Base-by-base conservation (phyloP, 1,140 invertebrate genomes). In the Euura lappo region DNA sequence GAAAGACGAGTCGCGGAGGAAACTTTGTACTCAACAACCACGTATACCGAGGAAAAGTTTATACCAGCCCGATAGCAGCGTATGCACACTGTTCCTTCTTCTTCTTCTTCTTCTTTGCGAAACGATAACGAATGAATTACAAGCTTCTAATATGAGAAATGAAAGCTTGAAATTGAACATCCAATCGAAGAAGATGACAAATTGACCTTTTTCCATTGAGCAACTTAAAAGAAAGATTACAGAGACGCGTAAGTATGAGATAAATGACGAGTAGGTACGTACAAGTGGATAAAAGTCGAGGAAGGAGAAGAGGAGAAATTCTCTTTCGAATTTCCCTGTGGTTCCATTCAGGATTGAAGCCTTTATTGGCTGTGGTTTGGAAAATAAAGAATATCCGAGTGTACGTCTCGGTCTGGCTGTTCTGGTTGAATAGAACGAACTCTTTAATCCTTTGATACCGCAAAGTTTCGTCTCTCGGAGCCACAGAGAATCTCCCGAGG, bases 381-480 rank as follows among this genome's bases (percentile, higher is more conserved):
- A 60, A 60, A 60, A n/a, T 60, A 60, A 11, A 8, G 51, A 6
- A 60, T 8, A 8, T 60, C 51, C 51, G 28, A 28, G 51, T 60
- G 3, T 28, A 28, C 28, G 28, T 28, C 28, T 28, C 28, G 28
- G 28, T 28, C 28, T 28, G 28, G 28, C 28, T 28, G 28, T 0
- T 28, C 28, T 28, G 28, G 28, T 28, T 28, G 28, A 28, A 28
- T 28, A 60, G 51, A 60, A 28, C 1, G 51, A 60, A 60, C 51
- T 60, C 51, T 60, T 60, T 60, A 60, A 60, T 60, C 51, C 51
- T 60, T 60, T 60, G 51, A 60, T 60, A 60, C 13, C 10, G 8
- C 8, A 60, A 60, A 60, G 51, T 28, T 28, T 28, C 28, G 28
- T 28, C 28, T 28, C 28, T n/a, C 28, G 28, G 28, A 28, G 1